Percentiles rank a stretch among this genome's conserved stretches.
These are phyloP conservation scores for Muricea muricata DNA, from an alignment of 92 coral and sea anemone species.

Conservation along the genomic window DNA sequence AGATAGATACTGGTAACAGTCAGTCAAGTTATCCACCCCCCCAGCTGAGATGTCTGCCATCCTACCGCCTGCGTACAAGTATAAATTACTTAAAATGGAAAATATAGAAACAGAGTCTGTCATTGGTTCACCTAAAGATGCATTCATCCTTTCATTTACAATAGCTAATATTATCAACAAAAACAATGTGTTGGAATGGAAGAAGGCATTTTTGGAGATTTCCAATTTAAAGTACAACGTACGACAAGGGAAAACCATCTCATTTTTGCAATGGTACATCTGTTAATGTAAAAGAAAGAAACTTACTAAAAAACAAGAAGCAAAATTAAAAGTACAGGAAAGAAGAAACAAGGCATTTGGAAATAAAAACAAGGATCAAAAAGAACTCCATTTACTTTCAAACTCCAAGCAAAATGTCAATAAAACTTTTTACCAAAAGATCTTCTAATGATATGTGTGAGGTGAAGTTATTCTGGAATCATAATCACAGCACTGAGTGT, in stretches of 20 bases:
- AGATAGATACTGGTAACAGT: not conserved
- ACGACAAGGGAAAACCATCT: conserved; percentile 37
- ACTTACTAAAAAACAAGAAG: conserved; percentile 47
- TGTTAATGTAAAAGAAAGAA: conserved; percentile 63
- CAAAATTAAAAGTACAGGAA: conserved; percentile 20
- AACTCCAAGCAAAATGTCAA: conserved; percentile 46
- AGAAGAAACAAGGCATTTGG: conserved; percentile 35
- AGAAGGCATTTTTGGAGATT: conserved; percentile 4
- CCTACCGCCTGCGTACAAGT: conserved; percentile 43
- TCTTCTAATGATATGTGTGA: conserved; percentile 47
- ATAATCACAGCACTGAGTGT: conserved; percentile 57
- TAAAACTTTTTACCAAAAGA: conserved; percentile 49
- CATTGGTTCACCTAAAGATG: conserved; percentile 3
- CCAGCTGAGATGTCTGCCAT: conserved; percentile 49
- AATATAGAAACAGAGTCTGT: conserved; percentile 9
- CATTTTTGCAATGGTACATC: conserved; percentile 54
- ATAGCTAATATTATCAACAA: not conserved
- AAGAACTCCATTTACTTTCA: conserved; percentile 50
- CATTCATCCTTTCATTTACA: not conserved
- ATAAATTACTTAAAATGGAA: conserved; percentile 48
- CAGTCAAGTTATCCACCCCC: conserved; percentile 6
- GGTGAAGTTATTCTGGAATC: conserved; percentile 53
- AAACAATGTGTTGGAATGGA: conserved; percentile 1
- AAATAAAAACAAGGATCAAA: conserved; percentile 20
- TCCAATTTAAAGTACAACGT: conserved; percentile 52